Evolutionary conservation across 2,797 vertebrate genomes (phyloP).

Genomic region (Lepilemur septentrionalis): DNA sequence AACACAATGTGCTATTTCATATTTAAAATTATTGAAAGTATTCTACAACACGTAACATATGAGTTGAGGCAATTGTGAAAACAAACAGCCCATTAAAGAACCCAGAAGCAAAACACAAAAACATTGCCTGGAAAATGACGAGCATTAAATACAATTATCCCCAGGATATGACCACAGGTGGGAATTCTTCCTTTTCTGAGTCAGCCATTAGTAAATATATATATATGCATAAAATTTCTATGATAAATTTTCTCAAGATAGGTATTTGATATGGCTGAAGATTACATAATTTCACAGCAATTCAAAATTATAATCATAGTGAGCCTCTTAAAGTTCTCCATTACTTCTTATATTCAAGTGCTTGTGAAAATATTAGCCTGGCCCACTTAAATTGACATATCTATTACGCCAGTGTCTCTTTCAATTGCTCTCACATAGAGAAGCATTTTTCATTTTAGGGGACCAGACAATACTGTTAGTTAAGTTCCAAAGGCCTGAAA

Average conservation of each 20-base stretch:
- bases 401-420: conserved; percentile 42
- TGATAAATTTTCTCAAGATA: conserved; percentile 16
- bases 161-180: not conserved
- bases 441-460: conserved; percentile 55
- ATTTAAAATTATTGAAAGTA: conserved; percentile 2
- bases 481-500: conserved; percentile 42
- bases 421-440: conserved; percentile 44
- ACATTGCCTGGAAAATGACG: not conserved
- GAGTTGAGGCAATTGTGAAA: not conserved
- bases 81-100: not conserved
- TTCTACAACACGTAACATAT: not conserved
- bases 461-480: not conserved
- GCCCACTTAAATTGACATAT: conserved; percentile 21
- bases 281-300: not conserved
- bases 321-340: conserved; percentile 35
- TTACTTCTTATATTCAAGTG: conserved; percentile 32
- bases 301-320: not conserved
- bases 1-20: not conserved
- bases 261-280: conserved; percentile 15
- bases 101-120: not conserved
- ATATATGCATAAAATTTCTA: not conserved
- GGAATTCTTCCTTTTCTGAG: not conserved
- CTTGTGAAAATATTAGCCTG: conserved; percentile 45
- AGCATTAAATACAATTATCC: not conserved
- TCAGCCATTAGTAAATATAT: not conserved